Evolutionary conservation across 1,140 invertebrate genomes (phyloP), one percentile per base, ranked within the genome.

Genomic region (Lucilia sericata): DNA sequence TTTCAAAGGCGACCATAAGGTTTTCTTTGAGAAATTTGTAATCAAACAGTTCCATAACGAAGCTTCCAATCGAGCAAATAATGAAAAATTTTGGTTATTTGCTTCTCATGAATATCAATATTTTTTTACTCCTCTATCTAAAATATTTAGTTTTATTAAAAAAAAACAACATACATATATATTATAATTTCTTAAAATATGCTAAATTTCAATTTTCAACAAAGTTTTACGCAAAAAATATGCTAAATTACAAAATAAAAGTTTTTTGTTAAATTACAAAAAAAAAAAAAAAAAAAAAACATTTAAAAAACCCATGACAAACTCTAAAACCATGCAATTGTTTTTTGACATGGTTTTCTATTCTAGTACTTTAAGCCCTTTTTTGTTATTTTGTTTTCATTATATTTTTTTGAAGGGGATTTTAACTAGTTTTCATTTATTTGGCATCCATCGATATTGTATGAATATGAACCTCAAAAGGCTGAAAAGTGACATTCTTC

Each of bases 381-480:
- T 60, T 60, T 17, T 60, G 2, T 25, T 70, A 70, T 70, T 70
- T 70, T 70, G n/a, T 21, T 70, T 70, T 21, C 5, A 25, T 70
- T 8, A 70, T 70, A n/a, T 19, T 65, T 65, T 65, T 70, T 70
- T 70, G 7, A 9, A 60, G 19, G 19, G 65, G 19, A 70, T 70
- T 70, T 70, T 70, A 70, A 25, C 60, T 70, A 70, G 65, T 70
- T 70, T 70, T 70, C 65, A 70, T 70, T 70, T 70, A 25, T 70
- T 60, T 70, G 65, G 65, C 65, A 70, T 70, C 65, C 21, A 70
- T 70, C 19, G 65, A 70, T 70, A 70, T 70, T 70, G 65, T 70
- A 19, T 70, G 65, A 70, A 70, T 21, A 70, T 70, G 65, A 70
- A 70, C 65, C 65, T 70, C 65, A 70, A 70, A 70, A 19, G 65